A percentile compares a stretch with the other conserved stretches of the same genome.
These are phyloP conservation scores for Toxotes lorentzi DNA, from an alignment of 2,797 vertebrate genomes.

Conservation along the genomic window DNA sequence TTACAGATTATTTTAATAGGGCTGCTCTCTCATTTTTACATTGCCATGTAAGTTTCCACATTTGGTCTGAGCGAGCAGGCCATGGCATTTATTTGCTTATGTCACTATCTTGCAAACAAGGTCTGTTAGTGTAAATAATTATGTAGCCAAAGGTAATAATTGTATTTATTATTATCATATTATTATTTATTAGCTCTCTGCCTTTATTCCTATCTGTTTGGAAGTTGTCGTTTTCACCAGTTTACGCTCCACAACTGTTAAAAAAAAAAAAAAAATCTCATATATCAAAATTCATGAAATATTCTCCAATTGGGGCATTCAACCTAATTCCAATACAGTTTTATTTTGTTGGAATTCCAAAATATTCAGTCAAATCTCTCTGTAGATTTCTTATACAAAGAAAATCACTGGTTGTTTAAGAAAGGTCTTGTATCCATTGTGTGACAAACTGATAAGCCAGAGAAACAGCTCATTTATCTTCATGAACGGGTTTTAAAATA, in stretches of 20 bases:
- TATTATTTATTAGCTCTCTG: no score
- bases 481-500: neutral
- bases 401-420: neutral
- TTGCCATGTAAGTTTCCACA: constrained; percentile 18
- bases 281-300: neutral
- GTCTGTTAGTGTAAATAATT: neutral
- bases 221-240: neutral
- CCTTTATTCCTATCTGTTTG: no score
- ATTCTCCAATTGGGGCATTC: neutral
- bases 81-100: neutral
- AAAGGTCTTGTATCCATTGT: neutral
- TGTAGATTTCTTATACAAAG: fast-evolving
- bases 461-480: neutral
- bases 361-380: neutral
- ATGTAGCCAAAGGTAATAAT: neutral
- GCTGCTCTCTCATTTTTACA: constrained; percentile 11
- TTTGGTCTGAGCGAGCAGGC: constrained; percentile 18
- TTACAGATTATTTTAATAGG: constrained; percentile 34
- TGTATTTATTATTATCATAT: neutral
- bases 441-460: neutral
- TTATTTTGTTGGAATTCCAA: neutral
- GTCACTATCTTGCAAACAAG: neutral
- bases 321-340: neutral
- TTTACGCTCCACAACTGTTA: neutral
- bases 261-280: neutral